Base-by-base conservation (phyloP, 1,140 invertebrate species). In the Aethina tumida region DNA sequence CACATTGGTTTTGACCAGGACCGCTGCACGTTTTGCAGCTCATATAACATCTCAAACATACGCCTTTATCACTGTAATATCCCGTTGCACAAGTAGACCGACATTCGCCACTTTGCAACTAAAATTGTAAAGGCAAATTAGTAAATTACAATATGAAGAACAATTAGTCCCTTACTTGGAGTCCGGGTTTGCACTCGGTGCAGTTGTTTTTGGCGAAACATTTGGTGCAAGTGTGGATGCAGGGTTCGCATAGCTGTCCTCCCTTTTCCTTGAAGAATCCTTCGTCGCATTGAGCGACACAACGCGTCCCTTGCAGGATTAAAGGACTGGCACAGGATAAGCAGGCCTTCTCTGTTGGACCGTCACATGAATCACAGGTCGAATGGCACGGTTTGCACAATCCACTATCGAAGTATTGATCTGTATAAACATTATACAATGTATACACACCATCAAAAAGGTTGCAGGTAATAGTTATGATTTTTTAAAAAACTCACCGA, bases 1-100 rank as follows among this genome's bases (percentile, higher is more conserved):
- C 81, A 62, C 88, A 92, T 55, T 91, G 81, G 58, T 85, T 79
- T 15, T 79, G 69, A 13, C 81, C 66, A 1, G 84, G 84, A 0
- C 74, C 86, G 54, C 67, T 77, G 60, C 90, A 94, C 2, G 84
- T 84, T 48, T 77, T 75, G 58, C 89, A 93, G 15, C 81, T 81
- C 10, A 84, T 63, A 55, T 89, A 83, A 60, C 87, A 92, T 49
- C 84, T 79, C 26, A 76, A 67, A 56, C 85, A 91, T 13, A 77
- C 71, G 14, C 84, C 82, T 10, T 81, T 71, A 56, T 88, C 84
- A 43, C 81, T 85, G 62, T 85, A 89, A 60, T 84, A 88, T 16
- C 85, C 85, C 35, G 50, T 67, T 16, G 79, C 81, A 49, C 84
- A 88, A 2, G 79, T 70, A 2, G 79, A 76, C 14, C 78, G 66